phyloP scores from a whole-genome alignment of 2,888 invertebrate genomes.

The Dryobotodes eremita region DNA sequence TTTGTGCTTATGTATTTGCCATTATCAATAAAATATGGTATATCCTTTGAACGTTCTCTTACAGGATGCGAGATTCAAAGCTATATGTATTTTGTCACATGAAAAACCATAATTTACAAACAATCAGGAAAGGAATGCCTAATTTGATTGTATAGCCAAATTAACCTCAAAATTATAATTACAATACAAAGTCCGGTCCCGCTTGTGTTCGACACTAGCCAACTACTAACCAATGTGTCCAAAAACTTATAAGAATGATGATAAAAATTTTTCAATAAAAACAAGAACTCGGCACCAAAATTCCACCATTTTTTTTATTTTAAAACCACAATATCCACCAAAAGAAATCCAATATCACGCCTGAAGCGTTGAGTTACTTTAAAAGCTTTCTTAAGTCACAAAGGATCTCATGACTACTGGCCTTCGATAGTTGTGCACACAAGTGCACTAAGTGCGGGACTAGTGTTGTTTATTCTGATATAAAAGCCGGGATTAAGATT shows the following conservation, averaged over 20 bases:
- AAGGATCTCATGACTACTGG: slow-evolving; percentile 41
- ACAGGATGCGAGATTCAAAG: background rate
- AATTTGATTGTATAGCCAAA: background rate
- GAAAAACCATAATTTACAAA: background rate
- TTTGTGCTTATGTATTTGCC: background rate
- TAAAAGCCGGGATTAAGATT: slow-evolving; percentile 33
- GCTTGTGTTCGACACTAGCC: background rate
- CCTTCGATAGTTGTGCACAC: slow-evolving; percentile 36
- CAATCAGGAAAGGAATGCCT: background rate
- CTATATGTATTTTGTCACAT: background rate
- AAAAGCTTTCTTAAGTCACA: slow-evolving; percentile 50
- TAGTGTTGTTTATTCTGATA: slow-evolving; percentile 42
- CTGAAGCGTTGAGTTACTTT: slow-evolving; percentile 36
- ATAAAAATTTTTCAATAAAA: too few relatives aligned
- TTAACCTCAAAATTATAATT: background rate
- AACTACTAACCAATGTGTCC: background rate
- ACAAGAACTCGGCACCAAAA: background rate
- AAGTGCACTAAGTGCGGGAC: slow-evolving; percentile 34
- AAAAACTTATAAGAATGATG: background rate
- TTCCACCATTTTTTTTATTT: background rate
- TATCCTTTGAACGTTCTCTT: background rate
- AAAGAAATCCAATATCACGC: slow-evolving; percentile 31
- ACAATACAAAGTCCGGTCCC: too few relatives aligned
- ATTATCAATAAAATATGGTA: background rate
- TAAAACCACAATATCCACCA: background rate